These are phyloP conservation scores for Turnix velox DNA, from an alignment of 2,113 vertebrate species.

Conservation along the genomic window DNA sequence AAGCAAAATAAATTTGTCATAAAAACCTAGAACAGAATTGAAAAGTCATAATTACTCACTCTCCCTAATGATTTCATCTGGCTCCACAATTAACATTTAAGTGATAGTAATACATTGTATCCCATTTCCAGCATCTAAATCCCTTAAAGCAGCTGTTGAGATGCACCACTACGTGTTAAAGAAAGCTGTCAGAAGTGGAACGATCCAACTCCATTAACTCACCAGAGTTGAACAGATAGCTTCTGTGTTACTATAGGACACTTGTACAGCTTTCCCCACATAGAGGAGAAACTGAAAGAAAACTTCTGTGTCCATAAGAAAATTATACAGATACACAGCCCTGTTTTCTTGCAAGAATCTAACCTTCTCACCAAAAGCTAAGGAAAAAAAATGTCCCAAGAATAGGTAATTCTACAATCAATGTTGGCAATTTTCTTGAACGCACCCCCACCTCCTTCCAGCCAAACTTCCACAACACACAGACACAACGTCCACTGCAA, in stretches of 20 bases:
- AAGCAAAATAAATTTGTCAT: constrained; percentile 97
- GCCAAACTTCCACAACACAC: neutral
- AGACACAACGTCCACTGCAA: neutral
- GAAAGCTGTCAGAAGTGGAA: constrained; percentile 74
- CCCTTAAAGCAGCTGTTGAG: neutral
- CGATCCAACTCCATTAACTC: constrained; percentile 69
- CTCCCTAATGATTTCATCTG: neutral
- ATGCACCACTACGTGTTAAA: neutral
- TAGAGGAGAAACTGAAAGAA: constrained; percentile 64
- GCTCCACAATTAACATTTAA: neutral
- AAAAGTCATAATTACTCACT: constrained; percentile 14
- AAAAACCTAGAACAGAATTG: constrained; percentile 86
- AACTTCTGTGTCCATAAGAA: constrained; percentile 54
- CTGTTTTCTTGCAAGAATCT: neutral
- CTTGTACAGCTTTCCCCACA: constrained; percentile 68
- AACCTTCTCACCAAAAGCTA: neutral
- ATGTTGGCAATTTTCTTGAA: neutral
- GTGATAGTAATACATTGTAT: neutral
- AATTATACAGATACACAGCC: neutral
- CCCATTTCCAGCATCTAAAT: neutral
- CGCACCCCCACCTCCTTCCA: neutral
- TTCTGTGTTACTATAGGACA: constrained; percentile 75
- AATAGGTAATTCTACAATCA: neutral
- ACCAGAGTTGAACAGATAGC: constrained; percentile 71
- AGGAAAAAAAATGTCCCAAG: neutral